These are phyloP conservation scores for Dasysyrphus albostriatus DNA, from an alignment of 2,888 invertebrate species.

Conservation along the genomic window DNA sequence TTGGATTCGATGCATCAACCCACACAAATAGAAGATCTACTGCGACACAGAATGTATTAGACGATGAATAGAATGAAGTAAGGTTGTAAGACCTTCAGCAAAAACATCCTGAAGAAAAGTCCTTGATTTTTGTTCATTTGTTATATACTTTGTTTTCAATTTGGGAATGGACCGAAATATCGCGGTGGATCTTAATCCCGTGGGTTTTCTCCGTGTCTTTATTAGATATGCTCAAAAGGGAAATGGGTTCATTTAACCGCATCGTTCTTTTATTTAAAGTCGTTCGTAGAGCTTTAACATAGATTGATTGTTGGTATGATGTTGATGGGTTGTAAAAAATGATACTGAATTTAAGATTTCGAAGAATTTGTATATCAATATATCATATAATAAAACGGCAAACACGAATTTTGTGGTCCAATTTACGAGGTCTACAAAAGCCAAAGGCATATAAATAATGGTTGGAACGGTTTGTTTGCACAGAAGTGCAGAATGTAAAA, in stretches of 20 bases:
- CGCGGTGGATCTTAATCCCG: conserved; percentile 29
- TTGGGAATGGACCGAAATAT: conserved; percentile 3
- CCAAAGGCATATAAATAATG: too few relatives aligned
- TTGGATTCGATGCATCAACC: conserved; percentile 6
- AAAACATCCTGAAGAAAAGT: conserved; percentile 37
- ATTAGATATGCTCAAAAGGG: conserved; percentile 47
- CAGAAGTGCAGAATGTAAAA: too few relatives aligned
- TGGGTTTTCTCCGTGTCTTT: conserved; percentile 34
- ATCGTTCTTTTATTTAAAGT: conserved; percentile 18
- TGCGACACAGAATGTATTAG: conserved; percentile 25
- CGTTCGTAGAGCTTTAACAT: too few relatives aligned
- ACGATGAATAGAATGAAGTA: not conserved
- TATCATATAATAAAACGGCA: too few relatives aligned
- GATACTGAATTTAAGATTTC: too few relatives aligned
- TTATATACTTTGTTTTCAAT: conserved; percentile 46
- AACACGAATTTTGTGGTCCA: too few relatives aligned
- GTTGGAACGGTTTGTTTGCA: too few relatives aligned
- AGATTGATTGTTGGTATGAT: too few relatives aligned
- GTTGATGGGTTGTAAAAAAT: too few relatives aligned
- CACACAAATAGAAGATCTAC: not conserved
- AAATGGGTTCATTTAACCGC: conserved; percentile 68
- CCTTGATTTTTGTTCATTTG: conserved; percentile 69
- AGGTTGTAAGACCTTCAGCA: not conserved
- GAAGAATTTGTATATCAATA: too few relatives aligned
- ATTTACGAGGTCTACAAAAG: too few relatives aligned